Conservation (phyloP, 2,888 invertebrate species). For the Ochropleura leucogaster region DNA sequence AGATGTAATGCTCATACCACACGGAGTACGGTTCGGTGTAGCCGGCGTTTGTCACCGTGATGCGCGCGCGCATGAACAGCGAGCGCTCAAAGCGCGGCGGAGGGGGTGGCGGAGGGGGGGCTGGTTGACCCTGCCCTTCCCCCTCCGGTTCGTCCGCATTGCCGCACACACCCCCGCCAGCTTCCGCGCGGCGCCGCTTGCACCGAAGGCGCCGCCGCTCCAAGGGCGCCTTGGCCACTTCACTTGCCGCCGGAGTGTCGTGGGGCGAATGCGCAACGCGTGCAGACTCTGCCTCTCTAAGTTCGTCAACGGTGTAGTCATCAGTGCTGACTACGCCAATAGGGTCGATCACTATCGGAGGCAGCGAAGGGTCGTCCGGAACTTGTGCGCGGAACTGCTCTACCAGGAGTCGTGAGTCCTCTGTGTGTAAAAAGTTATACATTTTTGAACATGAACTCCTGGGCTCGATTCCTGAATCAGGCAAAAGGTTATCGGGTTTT, state of each 20-base stretch:
- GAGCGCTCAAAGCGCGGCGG: slow-evolving; percentile 75
- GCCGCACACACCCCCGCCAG: neutral
- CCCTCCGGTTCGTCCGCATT: neutral
- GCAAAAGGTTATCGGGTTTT: too few relatives aligned
- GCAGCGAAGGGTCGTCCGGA: slow-evolving; percentile 73
- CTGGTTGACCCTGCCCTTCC: slow-evolving; percentile 4
- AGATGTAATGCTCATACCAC: slow-evolving; percentile 54
- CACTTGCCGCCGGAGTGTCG: neutral
- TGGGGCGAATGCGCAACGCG: neutral
- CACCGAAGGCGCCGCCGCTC: slow-evolving; percentile 37
- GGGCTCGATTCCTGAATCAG: too few relatives aligned
- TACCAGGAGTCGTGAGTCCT: slow-evolving; percentile 73
- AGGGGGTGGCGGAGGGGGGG: slow-evolving; percentile 62
- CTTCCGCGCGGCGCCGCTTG: slow-evolving; percentile 24
- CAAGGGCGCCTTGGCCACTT: slow-evolving; percentile 12
- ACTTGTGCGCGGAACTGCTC: slow-evolving; percentile 75
- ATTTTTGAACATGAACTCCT: too few relatives aligned
- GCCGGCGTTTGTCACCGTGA: slow-evolving; percentile 78
- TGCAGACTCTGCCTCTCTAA: slow-evolving; percentile 3
- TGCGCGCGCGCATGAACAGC: slow-evolving; percentile 73
- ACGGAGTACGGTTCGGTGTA: slow-evolving; percentile 80
- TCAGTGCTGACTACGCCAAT: slow-evolving; percentile 49
- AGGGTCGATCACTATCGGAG: slow-evolving; percentile 76
- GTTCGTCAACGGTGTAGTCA: slow-evolving; percentile 49
- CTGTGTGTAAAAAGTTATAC: slow-evolving; percentile 60